phyloP scores from a whole-genome alignment of 2,888 invertebrate species.

The Odontocerum albicorne region DNA sequence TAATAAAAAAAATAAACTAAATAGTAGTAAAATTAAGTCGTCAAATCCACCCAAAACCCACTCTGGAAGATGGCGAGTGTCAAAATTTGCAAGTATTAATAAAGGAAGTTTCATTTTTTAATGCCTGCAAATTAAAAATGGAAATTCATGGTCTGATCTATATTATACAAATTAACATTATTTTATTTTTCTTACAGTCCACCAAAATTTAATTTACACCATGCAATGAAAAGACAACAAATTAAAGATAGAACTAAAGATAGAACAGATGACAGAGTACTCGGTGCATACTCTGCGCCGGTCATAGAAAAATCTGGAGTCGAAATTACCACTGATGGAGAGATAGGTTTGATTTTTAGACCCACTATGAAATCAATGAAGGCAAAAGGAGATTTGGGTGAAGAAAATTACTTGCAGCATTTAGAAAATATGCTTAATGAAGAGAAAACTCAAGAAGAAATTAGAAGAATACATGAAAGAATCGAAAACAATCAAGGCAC shows the following conservation, averaged over 20 bases:
- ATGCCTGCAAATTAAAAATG: too few species aligned
- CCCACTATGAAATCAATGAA: neutral
- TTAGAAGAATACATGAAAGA: conserved; percentile 10
- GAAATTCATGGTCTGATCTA: too few species aligned
- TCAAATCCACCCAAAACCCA: too few species aligned
- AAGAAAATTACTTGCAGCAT: conserved; percentile 20
- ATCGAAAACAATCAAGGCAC: conserved; percentile 7
- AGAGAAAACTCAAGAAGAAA: conserved; percentile 4
- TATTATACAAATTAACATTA: too few species aligned
- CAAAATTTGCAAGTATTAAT: too few species aligned
- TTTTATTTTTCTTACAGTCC: conserved; percentile 51
- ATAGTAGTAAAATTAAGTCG: too few species aligned
- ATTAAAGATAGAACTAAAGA: conserved; percentile 53
- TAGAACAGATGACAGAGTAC: conserved; percentile 45
- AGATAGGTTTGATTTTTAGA: conserved; percentile 27
- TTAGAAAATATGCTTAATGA: conserved; percentile 20
- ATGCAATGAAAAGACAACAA: conserved; percentile 58
- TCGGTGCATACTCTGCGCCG: conserved; percentile 51
- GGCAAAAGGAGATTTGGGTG: conserved; percentile 25
- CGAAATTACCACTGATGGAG: conserved; percentile 26
- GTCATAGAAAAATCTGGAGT: conserved; percentile 40
- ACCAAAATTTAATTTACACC: conserved; percentile 61
- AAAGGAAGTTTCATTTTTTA: too few species aligned
- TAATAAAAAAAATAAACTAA: too few species aligned
- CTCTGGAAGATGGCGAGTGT: too few species aligned